Conservation (phyloP, 2,113 vertebrate species). For the Eulemur macaco region DNA sequence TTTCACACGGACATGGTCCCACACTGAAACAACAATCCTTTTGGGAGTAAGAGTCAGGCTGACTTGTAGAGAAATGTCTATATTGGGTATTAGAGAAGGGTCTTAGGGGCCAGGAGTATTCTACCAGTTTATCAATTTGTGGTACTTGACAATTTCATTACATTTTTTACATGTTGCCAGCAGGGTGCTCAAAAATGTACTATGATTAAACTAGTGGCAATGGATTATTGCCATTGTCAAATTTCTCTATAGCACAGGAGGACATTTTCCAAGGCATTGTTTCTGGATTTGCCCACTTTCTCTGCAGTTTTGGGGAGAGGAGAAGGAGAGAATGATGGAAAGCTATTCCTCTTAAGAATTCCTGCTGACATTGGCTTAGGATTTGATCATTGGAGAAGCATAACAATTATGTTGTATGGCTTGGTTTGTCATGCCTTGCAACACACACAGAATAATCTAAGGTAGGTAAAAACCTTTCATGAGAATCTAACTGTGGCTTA, state of each 20-base stretch:
- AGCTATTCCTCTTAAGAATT: neutral
- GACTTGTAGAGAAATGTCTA: neutral
- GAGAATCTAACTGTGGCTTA: neutral
- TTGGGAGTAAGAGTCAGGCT: too few relatives aligned
- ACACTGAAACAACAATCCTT: neutral
- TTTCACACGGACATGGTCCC: neutral
- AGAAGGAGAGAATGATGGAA: neutral
- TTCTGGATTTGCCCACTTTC: neutral
- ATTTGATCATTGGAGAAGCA: neutral
- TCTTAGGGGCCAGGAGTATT: neutral
- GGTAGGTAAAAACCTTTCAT: neutral
- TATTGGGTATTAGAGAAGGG: neutral
- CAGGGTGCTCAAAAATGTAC: neutral
- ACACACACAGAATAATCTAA: neutral
- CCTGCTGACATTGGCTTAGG: neutral
- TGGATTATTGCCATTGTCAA: neutral
- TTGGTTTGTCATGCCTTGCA: neutral
- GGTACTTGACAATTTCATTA: neutral
- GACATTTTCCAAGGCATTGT: neutral
- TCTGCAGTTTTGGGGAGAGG: neutral
- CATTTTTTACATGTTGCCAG: neutral
- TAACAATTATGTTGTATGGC: neutral
- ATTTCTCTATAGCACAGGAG: neutral
- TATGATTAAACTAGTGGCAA: neutral
- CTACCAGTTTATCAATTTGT: neutral